Conservation (phyloP, 2,888 invertebrate genomes). For the Cheilosia grossa region DNA sequence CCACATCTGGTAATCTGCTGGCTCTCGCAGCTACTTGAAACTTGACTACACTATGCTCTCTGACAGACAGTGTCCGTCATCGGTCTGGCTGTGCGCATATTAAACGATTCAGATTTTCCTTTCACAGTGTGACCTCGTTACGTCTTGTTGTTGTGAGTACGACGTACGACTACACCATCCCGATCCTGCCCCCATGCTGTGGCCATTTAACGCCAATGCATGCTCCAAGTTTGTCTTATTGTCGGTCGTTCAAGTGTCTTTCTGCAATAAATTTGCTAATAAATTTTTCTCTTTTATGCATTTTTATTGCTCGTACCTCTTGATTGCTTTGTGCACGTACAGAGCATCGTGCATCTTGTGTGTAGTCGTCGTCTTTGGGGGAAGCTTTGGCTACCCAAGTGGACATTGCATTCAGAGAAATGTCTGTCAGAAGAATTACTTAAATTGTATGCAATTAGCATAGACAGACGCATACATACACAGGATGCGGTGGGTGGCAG, state of each 20-base stretch:
- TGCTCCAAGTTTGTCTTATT: slow-evolving; percentile 54
- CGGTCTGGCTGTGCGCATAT: slow-evolving; percentile 16
- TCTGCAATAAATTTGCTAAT: slow-evolving; percentile 65
- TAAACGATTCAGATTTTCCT: slow-evolving; percentile 44
- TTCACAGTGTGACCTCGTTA: slow-evolving; percentile 66
- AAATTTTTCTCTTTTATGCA: slow-evolving; percentile 67
- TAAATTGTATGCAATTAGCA: slow-evolving; percentile 73
- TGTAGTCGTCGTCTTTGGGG: not conserved
- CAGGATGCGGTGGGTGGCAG: slow-evolving; percentile 18
- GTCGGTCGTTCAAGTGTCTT: slow-evolving; percentile 59
- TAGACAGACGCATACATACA: slow-evolving; percentile 24
- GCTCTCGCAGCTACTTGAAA: slow-evolving; percentile 14
- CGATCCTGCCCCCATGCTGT: slow-evolving; percentile 4
- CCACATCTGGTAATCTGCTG: not conserved
- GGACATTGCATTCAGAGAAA: slow-evolving; percentile 39
- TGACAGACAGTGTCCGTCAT: slow-evolving; percentile 21
- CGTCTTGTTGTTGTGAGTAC: slow-evolving; percentile 38
- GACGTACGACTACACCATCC: not conserved
- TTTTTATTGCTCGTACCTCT: slow-evolving; percentile 41
- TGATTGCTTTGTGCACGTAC: not conserved
- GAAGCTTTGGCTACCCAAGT: not conserved
- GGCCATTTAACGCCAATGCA: slow-evolving; percentile 56
- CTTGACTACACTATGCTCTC: slow-evolving; percentile 35
- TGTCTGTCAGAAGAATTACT: slow-evolving; percentile 63
- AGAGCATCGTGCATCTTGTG: not conserved